phyloP scores from a whole-genome alignment of 1,140 invertebrate species.

The Ptiloglossa arizonensis region DNA sequence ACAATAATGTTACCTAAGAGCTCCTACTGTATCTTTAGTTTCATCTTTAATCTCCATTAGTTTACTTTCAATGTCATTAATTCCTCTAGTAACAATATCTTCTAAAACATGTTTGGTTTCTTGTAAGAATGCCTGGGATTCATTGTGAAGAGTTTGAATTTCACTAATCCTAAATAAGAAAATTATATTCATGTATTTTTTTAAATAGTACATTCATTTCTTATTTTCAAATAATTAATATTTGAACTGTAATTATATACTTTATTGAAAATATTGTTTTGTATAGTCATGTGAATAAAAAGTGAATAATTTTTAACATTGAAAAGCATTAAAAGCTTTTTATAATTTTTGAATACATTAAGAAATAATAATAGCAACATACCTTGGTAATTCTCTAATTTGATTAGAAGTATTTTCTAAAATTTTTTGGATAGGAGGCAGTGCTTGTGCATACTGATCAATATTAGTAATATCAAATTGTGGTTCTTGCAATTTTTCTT shows the following conservation, averaged over 20 bases:
- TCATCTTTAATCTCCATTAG: slow-evolving; percentile 79
- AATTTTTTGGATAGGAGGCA: slow-evolving; percentile 70
- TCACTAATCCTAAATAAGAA: slow-evolving; percentile 64
- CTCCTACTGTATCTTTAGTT: slow-evolving; percentile 68
- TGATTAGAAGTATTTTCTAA: slow-evolving; percentile 69
- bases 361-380: slow-evolving; percentile 28
- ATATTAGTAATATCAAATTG: slow-evolving; percentile 56
- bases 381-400: slow-evolving; percentile 74
- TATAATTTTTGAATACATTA: not conserved
- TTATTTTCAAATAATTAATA: slow-evolving; percentile 13
- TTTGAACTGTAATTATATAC: not conserved
- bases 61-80: slow-evolving; percentile 79
- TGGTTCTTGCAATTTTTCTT: slow-evolving; percentile 38
- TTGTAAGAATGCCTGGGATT: slow-evolving; percentile 72
- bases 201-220: not conserved
- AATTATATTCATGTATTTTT: too few relatives aligned
- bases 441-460: slow-evolving; percentile 64
- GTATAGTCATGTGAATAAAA: not conserved
- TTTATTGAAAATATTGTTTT: not conserved
- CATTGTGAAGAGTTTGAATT: slow-evolving; percentile 73
- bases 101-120: slow-evolving; percentile 74
- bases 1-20: slow-evolving; percentile 71
- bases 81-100: slow-evolving; percentile 67
- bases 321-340: not conserved
- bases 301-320: not conserved